A percentile compares a stretch with the other conserved stretches of the same genome.
Evolutionary conservation across 2,888 invertebrate species (phyloP).

Genomic region (Sinopyrophorus schimmeli): DNA sequence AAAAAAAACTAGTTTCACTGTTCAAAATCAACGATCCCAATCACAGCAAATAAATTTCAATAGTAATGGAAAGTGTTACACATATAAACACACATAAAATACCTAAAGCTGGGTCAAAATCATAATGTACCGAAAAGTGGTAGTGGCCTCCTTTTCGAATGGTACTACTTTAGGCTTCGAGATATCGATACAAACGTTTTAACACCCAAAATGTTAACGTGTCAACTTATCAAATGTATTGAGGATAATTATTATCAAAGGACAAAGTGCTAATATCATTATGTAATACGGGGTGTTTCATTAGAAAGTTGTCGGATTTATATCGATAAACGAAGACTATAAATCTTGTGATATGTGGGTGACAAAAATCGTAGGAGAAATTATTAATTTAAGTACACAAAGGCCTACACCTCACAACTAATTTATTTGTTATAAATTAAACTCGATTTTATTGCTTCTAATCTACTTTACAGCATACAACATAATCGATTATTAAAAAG

Average conservation of each 20-base stretch:
- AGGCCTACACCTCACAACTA: too few species aligned
- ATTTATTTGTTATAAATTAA: too few species aligned
- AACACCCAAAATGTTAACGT: constrained; percentile 12
- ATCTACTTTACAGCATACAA: too few species aligned
- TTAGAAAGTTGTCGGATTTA: constrained; percentile 4
- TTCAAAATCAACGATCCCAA: too few species aligned
- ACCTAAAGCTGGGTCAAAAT: neutral
- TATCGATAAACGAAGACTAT: neutral
- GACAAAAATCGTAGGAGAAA: too few species aligned
- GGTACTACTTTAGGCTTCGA: constrained; percentile 1
- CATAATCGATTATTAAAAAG: too few species aligned
- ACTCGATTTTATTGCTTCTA: too few species aligned
- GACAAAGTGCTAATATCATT: constrained; percentile 11
- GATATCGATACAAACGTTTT: constrained; percentile 10
- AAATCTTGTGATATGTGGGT: neutral
- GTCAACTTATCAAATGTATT: constrained; percentile 13
- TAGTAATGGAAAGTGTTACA: constrained; percentile 6
- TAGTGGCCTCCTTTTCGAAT: constrained; percentile 6
- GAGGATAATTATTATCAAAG: constrained; percentile 15
- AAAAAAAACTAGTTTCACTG: too few species aligned
- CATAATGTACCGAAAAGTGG: constrained; percentile 3
- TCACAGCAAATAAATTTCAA: too few species aligned
- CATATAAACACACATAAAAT: constrained; percentile 1
- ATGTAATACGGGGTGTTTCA: constrained; percentile 11
- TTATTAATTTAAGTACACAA: too few species aligned